Base-by-base conservation (phyloP, 2,888 invertebrate species). In the Patella caerulea region DNA sequence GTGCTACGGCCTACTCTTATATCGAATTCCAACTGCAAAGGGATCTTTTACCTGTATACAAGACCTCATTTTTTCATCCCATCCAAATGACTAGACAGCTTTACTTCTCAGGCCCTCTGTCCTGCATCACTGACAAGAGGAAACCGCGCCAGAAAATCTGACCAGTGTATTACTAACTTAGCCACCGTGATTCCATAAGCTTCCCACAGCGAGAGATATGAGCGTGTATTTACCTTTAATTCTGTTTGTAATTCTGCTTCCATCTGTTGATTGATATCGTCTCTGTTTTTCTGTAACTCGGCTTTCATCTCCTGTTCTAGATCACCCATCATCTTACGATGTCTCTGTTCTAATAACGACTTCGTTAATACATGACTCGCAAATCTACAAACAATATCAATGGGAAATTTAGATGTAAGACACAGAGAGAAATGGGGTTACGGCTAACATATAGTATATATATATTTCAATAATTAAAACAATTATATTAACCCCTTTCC, bases 251-350 rank as follows among this genome's bases (percentile, higher is more conserved):
- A 83, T n/a, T 89, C 88, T 1, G 73, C 69, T 80, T 90, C 88
- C 70, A 90, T 83, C 59, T 89, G 86, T 9, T 75, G 73, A 79
- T 91, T 90, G 19, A 91, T 85, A n/a, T 87, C 83, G 65, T 89
- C 89, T 74, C 85, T 86, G 77, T 86, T 84, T 76, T 85, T 86
- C 82, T 89, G 87, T 75, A 90, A 79, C 77, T 90, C 90, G 3
- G 86, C 78, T 71, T 87, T 82, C 89, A 90, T 89, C 78, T 91
- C 90, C 34, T 81, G 76, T 78, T 90, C 88, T 29, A 91, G 83
- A 17, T 89, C 86, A 19, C 84, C 81, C 86, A 88, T 84, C 3
- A 88, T 87, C 79, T 84, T 85, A 79, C 85, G 86, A 83, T 90
- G 90, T 45, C 87, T 77, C 79, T 89, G 88, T 52, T 90, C 88